phyloP scores from a whole-genome alignment of 1,140 invertebrate species.

The Drosophila suzukii region DNA sequence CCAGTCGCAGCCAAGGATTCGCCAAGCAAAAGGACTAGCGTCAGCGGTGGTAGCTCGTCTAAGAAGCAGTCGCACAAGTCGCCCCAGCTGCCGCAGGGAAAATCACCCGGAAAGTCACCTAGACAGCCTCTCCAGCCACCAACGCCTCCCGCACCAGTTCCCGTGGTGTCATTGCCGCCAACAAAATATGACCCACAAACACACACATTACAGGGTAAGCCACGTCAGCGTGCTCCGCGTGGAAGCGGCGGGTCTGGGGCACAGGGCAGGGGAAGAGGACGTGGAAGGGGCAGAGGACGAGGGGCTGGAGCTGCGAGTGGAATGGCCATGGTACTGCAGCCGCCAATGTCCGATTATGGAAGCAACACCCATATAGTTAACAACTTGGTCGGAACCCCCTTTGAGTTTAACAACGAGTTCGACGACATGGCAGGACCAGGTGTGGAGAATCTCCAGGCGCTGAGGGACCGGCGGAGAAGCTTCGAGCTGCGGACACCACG shows the following conservation, averaged over 20 bases:
- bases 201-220: slow-evolving; percentile 80
- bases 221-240: slow-evolving; percentile 86
- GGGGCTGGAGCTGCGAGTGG: slow-evolving; percentile 50
- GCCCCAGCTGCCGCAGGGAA: slow-evolving; percentile 85
- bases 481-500: slow-evolving; percentile 64
- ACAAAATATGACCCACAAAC: slow-evolving; percentile 75
- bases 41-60: slow-evolving; percentile 44
- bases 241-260: slow-evolving; percentile 84
- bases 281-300: slow-evolving; percentile 88
- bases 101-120: slow-evolving; percentile 91
- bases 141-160: slow-evolving; percentile 33
- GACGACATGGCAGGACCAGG: slow-evolving; percentile 90
- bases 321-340: slow-evolving; percentile 65
- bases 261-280: slow-evolving; percentile 85
- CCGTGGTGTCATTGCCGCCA: slow-evolving; percentile 42
- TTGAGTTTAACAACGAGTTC: slow-evolving; percentile 93
- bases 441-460: slow-evolving; percentile 91
- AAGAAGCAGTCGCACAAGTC: slow-evolving; percentile 86
- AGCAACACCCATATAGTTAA: slow-evolving; percentile 85
- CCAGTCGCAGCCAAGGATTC: slow-evolving; percentile 63
- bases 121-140: slow-evolving; percentile 78
- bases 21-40: slow-evolving; percentile 57
- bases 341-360: slow-evolving; percentile 78
- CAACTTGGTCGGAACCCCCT: slow-evolving; percentile 93
- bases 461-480: slow-evolving; percentile 91